These are phyloP conservation scores for Tachysurus vachellii DNA, from an alignment of 2,113 vertebrate species.

Conservation along the genomic window DNA sequence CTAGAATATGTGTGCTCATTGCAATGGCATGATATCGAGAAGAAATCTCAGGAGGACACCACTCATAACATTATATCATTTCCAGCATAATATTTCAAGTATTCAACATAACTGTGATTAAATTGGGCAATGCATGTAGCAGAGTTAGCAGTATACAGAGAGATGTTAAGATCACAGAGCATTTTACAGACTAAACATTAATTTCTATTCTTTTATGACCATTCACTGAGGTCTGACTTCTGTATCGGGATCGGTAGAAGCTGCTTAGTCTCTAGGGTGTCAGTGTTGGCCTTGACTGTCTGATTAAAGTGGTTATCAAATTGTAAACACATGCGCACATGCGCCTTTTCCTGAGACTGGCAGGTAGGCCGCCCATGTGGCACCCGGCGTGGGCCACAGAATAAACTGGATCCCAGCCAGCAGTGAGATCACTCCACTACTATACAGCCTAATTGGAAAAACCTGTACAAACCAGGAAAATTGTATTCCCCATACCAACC, in stretches of 20 bases:
- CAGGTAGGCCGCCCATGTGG: slow-evolving; percentile 81
- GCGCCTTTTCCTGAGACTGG: slow-evolving; percentile 78
- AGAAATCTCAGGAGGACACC: slow-evolving; percentile 19
- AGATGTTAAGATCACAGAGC: neutral
- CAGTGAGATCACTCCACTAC: slow-evolving; percentile 82
- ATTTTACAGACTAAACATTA: neutral
- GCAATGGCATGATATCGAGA: slow-evolving; percentile 30
- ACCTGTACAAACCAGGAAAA: slow-evolving; percentile 66
- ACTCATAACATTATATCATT: slow-evolving; percentile 30
- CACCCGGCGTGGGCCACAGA: slow-evolving; percentile 75
- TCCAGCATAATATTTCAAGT: slow-evolving; percentile 41
- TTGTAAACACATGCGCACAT: slow-evolving; percentile 74
- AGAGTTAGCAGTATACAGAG: neutral
- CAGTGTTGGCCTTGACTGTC: slow-evolving; percentile 43
- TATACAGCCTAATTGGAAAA: slow-evolving; percentile 83
- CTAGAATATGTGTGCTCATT: slow-evolving; percentile 32
- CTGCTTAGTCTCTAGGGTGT: slow-evolving; percentile 48
- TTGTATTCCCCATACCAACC: slow-evolving; percentile 44
- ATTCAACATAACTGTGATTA: slow-evolving; percentile 10
- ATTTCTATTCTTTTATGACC: neutral
- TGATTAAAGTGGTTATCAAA: slow-evolving; percentile 75
- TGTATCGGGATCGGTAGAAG: neutral
- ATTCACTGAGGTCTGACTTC: neutral
- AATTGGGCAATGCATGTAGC: slow-evolving; percentile 1
- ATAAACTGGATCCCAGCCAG: slow-evolving; percentile 80